Conservation (phyloP, 2,113 vertebrate species). For the Periophthalmodon schlosseri region DNA sequence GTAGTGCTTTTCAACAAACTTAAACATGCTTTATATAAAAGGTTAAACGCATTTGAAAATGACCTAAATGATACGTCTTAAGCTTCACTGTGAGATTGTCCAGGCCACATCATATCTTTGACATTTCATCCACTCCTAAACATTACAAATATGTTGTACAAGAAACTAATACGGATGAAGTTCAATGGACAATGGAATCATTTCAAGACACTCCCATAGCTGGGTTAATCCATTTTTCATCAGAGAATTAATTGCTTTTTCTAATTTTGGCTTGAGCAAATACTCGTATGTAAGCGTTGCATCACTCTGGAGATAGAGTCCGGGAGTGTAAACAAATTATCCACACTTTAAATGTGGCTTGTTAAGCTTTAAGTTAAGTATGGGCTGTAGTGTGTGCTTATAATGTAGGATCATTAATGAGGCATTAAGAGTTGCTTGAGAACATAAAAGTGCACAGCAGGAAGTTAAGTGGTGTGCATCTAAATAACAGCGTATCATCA, state of each 20-base stretch:
- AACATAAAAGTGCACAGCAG: neutral
- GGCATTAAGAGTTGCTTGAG: neutral
- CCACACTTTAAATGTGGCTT: neutral
- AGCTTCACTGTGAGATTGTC: neutral
- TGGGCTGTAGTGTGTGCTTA: neutral
- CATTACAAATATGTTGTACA: neutral
- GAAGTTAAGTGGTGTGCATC: conserved; percentile 6
- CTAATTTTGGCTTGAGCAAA: neutral
- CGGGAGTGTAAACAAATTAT: neutral
- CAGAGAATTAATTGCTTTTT: neutral
- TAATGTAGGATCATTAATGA: conserved; percentile 2
- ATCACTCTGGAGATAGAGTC: neutral
- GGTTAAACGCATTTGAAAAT: no score
- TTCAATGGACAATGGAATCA: neutral
- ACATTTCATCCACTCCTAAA: neutral
- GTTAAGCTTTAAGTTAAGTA: neutral
- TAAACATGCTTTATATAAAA: no score
- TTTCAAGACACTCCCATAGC: neutral
- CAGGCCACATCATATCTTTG: no score
- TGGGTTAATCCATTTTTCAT: neutral
- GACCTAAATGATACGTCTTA: no score
- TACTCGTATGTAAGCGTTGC: neutral
- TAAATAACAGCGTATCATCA: neutral
- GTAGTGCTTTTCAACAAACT: no score
- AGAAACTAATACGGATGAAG: neutral